phyloP scores from a whole-genome alignment of 2,888 invertebrate species.

The Epicampocera succincta region DNA sequence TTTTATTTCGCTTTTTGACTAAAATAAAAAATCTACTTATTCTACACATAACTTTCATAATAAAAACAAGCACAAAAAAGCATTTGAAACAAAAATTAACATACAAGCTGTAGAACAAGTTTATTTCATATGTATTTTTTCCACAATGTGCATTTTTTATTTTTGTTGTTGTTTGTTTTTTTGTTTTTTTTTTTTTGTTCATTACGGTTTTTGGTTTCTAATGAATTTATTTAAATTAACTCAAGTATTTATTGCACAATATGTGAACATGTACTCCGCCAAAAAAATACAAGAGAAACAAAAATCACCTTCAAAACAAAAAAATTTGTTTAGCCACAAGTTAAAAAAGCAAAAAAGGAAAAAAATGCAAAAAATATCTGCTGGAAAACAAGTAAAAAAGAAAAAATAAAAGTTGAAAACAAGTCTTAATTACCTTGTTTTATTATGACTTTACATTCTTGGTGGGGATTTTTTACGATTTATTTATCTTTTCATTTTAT shows the following conservation, averaged over 20 bases:
- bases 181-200: no score
- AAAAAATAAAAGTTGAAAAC: slow-evolving; percentile 66
- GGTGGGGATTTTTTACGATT: slow-evolving; percentile 46
- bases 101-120: slow-evolving; percentile 78
- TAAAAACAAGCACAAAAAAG: slow-evolving; percentile 34
- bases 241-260: slow-evolving; percentile 68
- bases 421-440: slow-evolving; percentile 78
- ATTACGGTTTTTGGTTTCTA: slow-evolving; percentile 66
- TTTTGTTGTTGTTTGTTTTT: no score
- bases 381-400: background rate
- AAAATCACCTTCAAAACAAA: slow-evolving; percentile 49
- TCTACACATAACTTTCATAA: slow-evolving; percentile 49
- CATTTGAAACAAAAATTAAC: slow-evolving; percentile 51
- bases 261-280: slow-evolving; percentile 31
- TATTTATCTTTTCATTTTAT: slow-evolving; percentile 69
- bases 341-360: slow-evolving; percentile 17
- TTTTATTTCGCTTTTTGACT: slow-evolving; percentile 23
- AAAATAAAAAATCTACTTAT: slow-evolving; percentile 36
- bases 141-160: background rate
- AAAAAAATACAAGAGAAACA: slow-evolving; percentile 26
- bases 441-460: slow-evolving; percentile 60
- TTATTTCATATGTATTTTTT: slow-evolving; percentile 66
- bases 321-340: background rate
- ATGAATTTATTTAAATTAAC: slow-evolving; percentile 74
- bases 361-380: slow-evolving; percentile 38